Evolutionary conservation across 1,140 invertebrate species (phyloP).

Genomic region (Ceratoteleas bidentatus): DNA sequence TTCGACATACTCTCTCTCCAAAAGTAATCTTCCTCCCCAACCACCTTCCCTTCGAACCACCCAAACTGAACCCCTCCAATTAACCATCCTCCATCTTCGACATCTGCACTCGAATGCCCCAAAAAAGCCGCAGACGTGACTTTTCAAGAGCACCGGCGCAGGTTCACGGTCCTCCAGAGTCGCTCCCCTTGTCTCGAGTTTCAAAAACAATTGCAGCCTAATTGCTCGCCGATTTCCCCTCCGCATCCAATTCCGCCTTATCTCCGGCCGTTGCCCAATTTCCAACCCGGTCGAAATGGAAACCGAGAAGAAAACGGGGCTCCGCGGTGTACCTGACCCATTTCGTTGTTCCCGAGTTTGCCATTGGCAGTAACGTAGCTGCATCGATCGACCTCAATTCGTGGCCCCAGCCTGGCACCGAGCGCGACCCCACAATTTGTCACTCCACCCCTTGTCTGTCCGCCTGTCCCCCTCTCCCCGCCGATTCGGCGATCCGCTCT

Average conservation of each 20-base stretch:
- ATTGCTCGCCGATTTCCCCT: slow-evolving; percentile 16
- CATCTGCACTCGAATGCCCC: too few species aligned
- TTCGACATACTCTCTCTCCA: too few species aligned
- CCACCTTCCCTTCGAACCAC: too few species aligned
- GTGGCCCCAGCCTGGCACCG: slow-evolving; percentile 75
- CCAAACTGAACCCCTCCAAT: too few species aligned
- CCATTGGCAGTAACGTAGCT: slow-evolving; percentile 76
- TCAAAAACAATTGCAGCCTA: slow-evolving; percentile 4
- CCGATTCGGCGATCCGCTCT: slow-evolving; percentile 27
- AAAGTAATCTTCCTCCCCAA: too few species aligned
- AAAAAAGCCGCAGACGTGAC: not conserved
- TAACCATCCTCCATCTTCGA: too few species aligned
- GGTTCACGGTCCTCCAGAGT: slow-evolving; percentile 29
- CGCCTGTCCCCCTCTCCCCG: slow-evolving; percentile 33
- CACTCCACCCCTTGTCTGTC: slow-evolving; percentile 66
- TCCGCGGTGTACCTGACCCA: slow-evolving; percentile 77
- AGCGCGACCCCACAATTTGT: slow-evolving; percentile 77
- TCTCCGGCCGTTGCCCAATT: slow-evolving; percentile 21
- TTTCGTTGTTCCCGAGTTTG: slow-evolving; percentile 68
- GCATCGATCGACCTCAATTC: slow-evolving; percentile 81
- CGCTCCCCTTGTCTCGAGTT: slow-evolving; percentile 16
- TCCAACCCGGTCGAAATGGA: slow-evolving; percentile 52
- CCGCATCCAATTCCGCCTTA: not conserved
- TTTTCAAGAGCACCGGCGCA: slow-evolving; percentile 25
- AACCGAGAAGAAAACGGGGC: slow-evolving; percentile 65